phyloP scores from a whole-genome alignment of 1,140 invertebrate genomes.

The Arion vulgaris region DNA sequence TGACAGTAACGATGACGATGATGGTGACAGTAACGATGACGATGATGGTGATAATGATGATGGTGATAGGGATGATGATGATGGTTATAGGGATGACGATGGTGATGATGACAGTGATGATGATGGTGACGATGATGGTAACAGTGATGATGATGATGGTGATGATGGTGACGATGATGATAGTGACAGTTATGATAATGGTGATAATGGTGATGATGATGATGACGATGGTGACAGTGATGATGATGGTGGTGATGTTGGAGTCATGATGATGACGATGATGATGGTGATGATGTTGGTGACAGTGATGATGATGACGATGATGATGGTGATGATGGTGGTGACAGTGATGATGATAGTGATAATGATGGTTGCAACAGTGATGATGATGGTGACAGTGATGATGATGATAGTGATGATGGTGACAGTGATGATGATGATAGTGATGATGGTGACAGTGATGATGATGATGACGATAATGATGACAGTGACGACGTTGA shows the following conservation, averaged over 20 bases:
- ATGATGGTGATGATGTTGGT: constrained; percentile 7
- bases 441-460: too few relatives aligned
- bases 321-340: too few relatives aligned
- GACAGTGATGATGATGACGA: too few relatives aligned
- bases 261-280: background rate
- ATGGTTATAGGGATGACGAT: too few relatives aligned
- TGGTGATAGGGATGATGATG: constrained; percentile 16
- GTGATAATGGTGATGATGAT: background rate
- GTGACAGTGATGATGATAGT: too few relatives aligned
- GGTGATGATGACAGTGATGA: background rate
- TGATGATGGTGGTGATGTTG: too few relatives aligned
- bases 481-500: too few relatives aligned
- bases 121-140: background rate
- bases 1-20: too few relatives aligned
- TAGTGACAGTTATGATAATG: background rate
- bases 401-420: background rate
- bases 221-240: too few relatives aligned
- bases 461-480: background rate
- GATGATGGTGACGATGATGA: constrained; percentile 6
- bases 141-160: constrained; percentile 6
- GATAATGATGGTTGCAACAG: background rate
- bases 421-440: too few relatives aligned
- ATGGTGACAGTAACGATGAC: too few relatives aligned
- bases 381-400: background rate
- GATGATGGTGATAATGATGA: background rate